These are phyloP conservation scores for Macrochelys suwanniensis DNA, from an alignment of 2,797 vertebrate species.

Conservation along the genomic window DNA sequence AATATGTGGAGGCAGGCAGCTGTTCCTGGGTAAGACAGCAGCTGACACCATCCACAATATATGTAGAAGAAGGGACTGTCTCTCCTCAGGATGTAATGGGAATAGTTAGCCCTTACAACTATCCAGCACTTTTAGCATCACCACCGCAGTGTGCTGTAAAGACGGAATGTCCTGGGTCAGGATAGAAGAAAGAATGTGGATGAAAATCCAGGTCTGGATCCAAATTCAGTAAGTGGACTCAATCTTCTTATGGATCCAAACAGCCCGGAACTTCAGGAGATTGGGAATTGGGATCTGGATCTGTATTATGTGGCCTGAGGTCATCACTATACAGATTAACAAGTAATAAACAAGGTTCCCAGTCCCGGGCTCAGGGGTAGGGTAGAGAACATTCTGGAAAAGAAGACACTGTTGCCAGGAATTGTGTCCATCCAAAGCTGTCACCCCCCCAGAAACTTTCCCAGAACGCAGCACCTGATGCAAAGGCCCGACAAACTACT, in stretches of 20 bases:
- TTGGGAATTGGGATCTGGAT: neutral
- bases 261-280: fast-evolving
- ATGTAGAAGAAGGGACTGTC: fast-evolving
- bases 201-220: neutral
- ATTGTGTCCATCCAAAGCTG: neutral
- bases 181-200: neutral
- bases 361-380: fast-evolving
- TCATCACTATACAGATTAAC: neutral
- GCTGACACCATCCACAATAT: neutral
- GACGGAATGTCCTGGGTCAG: neutral
- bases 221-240: neutral
- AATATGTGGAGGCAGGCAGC: neutral
- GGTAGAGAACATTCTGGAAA: neutral
- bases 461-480: neutral
- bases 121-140: neutral
- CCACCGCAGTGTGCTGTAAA: fast-evolving
- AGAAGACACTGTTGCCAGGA: neutral
- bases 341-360: neutral
- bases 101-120: neutral
- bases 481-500: neutral
- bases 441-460: neutral
- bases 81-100: neutral
- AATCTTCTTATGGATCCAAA: neutral
- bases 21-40: neutral
- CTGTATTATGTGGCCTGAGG: neutral